Conservation (phyloP, 1,140 invertebrate species). For the Drosophila nebulosa region DNA sequence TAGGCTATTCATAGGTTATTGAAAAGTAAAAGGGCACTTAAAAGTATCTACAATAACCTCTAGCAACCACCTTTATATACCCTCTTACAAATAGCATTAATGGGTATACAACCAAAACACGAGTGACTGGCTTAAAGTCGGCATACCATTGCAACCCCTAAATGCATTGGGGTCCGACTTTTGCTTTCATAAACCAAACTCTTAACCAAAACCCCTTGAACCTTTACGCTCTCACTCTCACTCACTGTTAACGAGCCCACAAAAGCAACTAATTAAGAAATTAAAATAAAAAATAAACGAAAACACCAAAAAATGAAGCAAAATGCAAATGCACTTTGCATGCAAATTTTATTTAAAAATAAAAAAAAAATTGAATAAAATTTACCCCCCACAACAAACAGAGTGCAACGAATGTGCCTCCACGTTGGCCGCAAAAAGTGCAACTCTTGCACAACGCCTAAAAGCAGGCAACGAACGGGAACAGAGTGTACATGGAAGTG, state of each 20-base stretch:
- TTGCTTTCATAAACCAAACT: constrained; percentile 25
- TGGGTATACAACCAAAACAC: not conserved
- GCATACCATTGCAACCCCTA: constrained; percentile 38
- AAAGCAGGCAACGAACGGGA: constrained; percentile 35
- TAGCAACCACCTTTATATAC: too few species aligned
- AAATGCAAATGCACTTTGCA: constrained; percentile 66
- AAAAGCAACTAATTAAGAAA: constrained; percentile 76
- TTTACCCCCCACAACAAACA: constrained; percentile 60
- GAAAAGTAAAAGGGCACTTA: too few species aligned
- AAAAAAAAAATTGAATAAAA: not conserved
- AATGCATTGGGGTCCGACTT: constrained; percentile 39
- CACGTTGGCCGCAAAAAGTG: constrained; percentile 47
- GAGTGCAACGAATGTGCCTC: constrained; percentile 29
- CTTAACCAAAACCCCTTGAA: not conserved
- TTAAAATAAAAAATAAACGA: constrained; percentile 61
- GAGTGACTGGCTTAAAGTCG: constrained; percentile 33
- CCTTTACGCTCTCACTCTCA: not conserved
- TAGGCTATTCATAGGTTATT: too few species aligned
- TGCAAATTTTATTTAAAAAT: constrained; percentile 70
- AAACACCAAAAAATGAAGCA: constrained; percentile 37
- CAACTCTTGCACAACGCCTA: constrained; percentile 68
- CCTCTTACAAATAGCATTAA: too few species aligned
- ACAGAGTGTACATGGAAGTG: not conserved
- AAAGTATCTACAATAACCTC: too few species aligned
- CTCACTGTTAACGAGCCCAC: constrained; percentile 23